Conservation (phyloP, 92 coral and sea anemone species). For the Actinostola sp. region DNA sequence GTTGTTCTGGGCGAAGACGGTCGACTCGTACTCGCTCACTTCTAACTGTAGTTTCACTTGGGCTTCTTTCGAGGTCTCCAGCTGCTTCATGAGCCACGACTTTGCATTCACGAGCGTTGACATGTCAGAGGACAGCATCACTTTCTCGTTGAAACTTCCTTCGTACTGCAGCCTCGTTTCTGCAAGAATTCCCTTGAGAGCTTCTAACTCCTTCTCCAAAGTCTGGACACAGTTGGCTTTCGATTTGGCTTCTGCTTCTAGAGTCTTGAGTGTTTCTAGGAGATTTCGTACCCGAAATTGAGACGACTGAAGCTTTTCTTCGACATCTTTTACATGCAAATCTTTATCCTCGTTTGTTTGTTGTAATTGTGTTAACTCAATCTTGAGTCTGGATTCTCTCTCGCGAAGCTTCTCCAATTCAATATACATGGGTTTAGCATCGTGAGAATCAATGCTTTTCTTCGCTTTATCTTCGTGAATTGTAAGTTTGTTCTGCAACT, state of each 20-base stretch:
- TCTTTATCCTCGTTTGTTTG: constrained; percentile 53
- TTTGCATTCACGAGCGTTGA: constrained; percentile 66
- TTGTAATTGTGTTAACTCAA: constrained; percentile 50
- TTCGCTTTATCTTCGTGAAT: constrained; percentile 44
- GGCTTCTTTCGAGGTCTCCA: constrained; percentile 67
- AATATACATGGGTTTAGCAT: background rate
- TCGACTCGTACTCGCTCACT: constrained; percentile 59
- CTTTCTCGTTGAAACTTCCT: constrained; percentile 44
- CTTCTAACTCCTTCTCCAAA: constrained; percentile 56
- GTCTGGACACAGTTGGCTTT: constrained; percentile 37
- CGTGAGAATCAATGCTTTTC: constrained; percentile 25
- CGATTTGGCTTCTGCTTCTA: constrained; percentile 46
- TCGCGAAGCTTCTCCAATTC: constrained; percentile 43
- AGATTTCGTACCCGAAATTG: constrained; percentile 53
- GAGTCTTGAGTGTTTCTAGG: constrained; percentile 38
- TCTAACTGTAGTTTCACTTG: constrained; percentile 75
- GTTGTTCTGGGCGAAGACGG: constrained; percentile 54
- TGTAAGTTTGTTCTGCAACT: constrained; percentile 54
- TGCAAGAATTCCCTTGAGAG: constrained; percentile 37
- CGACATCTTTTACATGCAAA: constrained; percentile 56
- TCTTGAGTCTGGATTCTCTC: constrained; percentile 52
- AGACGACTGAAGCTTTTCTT: constrained; percentile 70
- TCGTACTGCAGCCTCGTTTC: constrained; percentile 51
- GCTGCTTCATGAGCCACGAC: constrained; percentile 74
- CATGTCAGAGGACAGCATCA: constrained; percentile 58